A percentile compares a stretch with the other conserved stretches of the same genome.
These are phyloP conservation scores for Unio pictorum DNA, from an alignment of 2,888 invertebrate species.

Conservation along the genomic window DNA sequence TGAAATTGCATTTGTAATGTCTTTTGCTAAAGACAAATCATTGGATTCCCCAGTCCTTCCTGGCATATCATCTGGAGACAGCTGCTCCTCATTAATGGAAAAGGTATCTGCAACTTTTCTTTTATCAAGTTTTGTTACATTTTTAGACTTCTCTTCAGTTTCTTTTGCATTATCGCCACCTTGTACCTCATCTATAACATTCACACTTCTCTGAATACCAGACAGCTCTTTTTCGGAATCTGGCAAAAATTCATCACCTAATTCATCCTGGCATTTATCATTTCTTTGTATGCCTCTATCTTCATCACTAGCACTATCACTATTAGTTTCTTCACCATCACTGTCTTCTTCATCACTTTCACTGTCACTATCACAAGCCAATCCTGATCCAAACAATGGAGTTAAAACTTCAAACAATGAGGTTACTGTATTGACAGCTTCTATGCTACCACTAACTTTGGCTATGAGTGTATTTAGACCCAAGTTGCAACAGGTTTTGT, in stretches of 20 bases:
- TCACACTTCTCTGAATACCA: too few species aligned
- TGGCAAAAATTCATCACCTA: background rate
- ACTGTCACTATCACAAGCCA: slow-evolving; percentile 15
- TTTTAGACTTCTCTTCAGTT: background rate
- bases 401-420: slow-evolving; percentile 9
- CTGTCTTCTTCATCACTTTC: slow-evolving; percentile 6
- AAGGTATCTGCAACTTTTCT: background rate
- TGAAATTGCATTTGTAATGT: too few species aligned
- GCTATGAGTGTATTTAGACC: slow-evolving; percentile 22
- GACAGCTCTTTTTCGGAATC: too few species aligned
- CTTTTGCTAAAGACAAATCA: too few species aligned
- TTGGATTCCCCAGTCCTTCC: too few species aligned
- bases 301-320: slow-evolving; percentile 10
- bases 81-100: too few species aligned
- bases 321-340: slow-evolving; percentile 30
- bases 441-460: slow-evolving; percentile 25
- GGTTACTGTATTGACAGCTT: slow-evolving; percentile 5
- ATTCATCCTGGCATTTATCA: background rate
- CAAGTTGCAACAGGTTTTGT: slow-evolving; percentile 1
- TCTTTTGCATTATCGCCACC: background rate
- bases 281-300: slow-evolving; percentile 2
- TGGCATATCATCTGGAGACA: too few species aligned
- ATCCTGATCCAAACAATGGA: slow-evolving; percentile 21
- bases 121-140: background rate
- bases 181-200: background rate